A percentile compares a stretch with the other conserved stretches of the same genome.
phyloP scores from a whole-genome alignment of 2,888 invertebrate species.

The Agonopterix arenella region DNA sequence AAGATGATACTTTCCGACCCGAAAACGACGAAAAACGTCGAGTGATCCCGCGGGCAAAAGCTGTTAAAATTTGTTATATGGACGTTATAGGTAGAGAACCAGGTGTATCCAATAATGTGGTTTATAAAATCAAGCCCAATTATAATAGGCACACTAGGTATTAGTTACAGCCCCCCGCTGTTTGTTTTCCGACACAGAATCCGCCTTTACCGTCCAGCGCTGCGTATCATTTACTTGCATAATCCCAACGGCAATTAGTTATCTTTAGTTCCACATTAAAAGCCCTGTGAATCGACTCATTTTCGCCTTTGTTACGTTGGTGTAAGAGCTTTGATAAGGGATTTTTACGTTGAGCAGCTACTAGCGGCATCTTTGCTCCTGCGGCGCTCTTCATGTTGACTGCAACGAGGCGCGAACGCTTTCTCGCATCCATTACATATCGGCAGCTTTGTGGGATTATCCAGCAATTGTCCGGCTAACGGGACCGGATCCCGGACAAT shows the following conservation, averaged over 20 bases:
- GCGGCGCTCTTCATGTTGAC: conserved; percentile 49
- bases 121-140: conserved; percentile 27
- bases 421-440: conserved; percentile 52
- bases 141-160: conserved; percentile 1
- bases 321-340: too few relatives aligned
- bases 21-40: too few relatives aligned
- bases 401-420: conserved; percentile 67
- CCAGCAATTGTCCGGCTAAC: conserved; percentile 62
- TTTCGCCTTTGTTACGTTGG: too few relatives aligned
- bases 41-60: too few relatives aligned
- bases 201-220: conserved; percentile 44
- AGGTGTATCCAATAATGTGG: conserved; percentile 5
- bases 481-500: conserved; percentile 51
- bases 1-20: too few relatives aligned
- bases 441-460: conserved; percentile 68
- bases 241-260: conserved; percentile 60
- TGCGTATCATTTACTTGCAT: conserved; percentile 54
- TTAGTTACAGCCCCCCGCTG: conserved; percentile 42
- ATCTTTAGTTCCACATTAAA: too few relatives aligned
- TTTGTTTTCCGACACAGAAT: conserved; percentile 54
- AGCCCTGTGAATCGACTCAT: too few relatives aligned
- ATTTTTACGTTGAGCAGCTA: too few relatives aligned
- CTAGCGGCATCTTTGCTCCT: conserved; percentile 41
- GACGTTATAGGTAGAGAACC: too few relatives aligned
- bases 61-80: too few relatives aligned